Base-by-base conservation (phyloP, 2,888 invertebrate genomes). In the Philereme transversata region DNA sequence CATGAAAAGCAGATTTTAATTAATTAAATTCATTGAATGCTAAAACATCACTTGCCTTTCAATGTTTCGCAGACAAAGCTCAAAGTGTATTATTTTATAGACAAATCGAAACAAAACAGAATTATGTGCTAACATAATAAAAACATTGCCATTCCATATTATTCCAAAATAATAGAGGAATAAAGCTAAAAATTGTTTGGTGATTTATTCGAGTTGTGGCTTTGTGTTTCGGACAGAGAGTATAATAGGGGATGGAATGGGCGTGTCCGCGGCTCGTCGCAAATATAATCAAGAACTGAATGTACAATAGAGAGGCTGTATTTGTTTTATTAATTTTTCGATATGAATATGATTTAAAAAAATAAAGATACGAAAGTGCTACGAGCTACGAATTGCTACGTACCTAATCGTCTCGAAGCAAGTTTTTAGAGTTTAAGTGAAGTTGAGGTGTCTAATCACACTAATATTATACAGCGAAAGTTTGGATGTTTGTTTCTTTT, bases 61-160 rank as follows among this genome's bases (percentile, higher is more conserved):
- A 88, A 85, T 87, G 85, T 86, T 77, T 83, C 70, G 68, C 89
- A 85, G 86, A 90, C 91, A 91, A 91, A 89, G 89, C 86, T 81
- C 86, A 88, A 90, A 90, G 88, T 90, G 89, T 90, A 91, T 92
- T 91, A 92, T 91, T 90, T 90, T 87, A 90, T 90, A 86, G 86
- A 87, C 86, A 88, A 89, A 86, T 85, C 86, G 76, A 84, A 84
- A 85, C 81, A 78, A 71, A 76, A 77, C 76, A 67, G 71, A 72
- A 73, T 78, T 79, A 80, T 79, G 75, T 81, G 77, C 79, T 82
- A 81, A 84, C 76, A 79, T 80, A 80, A 77, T 74, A 66, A 68
- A 66, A 47, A 52, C 41, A 11, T 22, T 10, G 11, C 5, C 58
- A 60, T 40, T 11, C 11, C n/a, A 55, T 33, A 64, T 65, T 70